A percentile compares a stretch with the other conserved stretches of the same genome.
phyloP scores from a whole-genome alignment of 2,888 invertebrate genomes.

The Pristionchus maxplancki region DNA sequence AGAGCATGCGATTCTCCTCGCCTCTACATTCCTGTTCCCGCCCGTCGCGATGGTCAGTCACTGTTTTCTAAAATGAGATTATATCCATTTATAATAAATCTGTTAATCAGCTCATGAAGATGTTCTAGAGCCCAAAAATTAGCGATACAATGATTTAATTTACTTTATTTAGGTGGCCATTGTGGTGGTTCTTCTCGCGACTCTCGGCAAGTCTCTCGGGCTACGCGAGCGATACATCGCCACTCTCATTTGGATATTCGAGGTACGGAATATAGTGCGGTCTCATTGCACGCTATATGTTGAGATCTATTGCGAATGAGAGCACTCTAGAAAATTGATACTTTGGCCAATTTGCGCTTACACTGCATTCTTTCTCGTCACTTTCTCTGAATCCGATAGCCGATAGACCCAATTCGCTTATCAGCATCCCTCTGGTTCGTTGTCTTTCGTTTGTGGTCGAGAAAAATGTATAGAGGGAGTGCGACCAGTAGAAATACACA shows the following conservation, averaged over 20 bases:
- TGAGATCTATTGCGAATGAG: too few species aligned
- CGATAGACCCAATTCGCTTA: not conserved
- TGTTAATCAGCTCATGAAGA: too few species aligned
- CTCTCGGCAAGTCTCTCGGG: constrained; percentile 93
- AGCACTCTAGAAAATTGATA: too few species aligned
- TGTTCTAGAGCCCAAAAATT: too few species aligned
- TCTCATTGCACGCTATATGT: too few species aligned
- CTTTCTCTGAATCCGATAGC: not conserved
- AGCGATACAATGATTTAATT: too few species aligned
- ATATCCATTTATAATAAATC: not conserved
- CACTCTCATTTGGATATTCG: constrained; percentile 90
- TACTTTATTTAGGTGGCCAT: constrained; percentile 82
- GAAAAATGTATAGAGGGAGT: not conserved
- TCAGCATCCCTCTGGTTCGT: too few species aligned
- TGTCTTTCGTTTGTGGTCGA: too few species aligned
- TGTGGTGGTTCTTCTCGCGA: constrained; percentile 84
- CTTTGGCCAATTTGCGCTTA: not conserved
- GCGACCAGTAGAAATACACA: too few species aligned
- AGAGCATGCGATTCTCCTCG: constrained; percentile 64
- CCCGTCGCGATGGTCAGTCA: constrained; percentile 77
- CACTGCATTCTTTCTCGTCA: not conserved
- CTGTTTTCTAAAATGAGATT: not conserved
- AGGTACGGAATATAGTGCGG: constrained; percentile 83
- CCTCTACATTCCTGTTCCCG: constrained; percentile 66
- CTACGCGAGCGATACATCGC: constrained; percentile 91